Percentiles rank a stretch among this genome's conserved stretches.
phyloP scores from a whole-genome alignment of 2,888 invertebrate genomes.

The Zootermopsis nevadensis region DNA sequence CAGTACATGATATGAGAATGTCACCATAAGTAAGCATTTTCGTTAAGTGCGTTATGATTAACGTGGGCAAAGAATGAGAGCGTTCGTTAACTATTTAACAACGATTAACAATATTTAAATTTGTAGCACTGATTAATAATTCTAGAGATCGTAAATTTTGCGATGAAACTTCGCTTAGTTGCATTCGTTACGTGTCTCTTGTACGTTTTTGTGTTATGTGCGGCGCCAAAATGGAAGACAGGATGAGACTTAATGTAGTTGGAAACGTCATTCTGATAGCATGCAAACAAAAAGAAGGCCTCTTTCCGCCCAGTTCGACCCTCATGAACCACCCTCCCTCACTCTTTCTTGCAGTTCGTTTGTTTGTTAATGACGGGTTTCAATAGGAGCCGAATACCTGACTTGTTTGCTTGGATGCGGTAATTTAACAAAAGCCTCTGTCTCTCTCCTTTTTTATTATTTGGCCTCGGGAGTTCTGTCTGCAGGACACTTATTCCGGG shows the following conservation, averaged over 20 bases:
- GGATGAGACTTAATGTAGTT: background rate
- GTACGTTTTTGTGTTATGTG: background rate
- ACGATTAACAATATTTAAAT: too few relatives aligned
- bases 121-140: too few relatives aligned
- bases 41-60: too few relatives aligned
- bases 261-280: background rate
- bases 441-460: slow-evolving; percentile 2
- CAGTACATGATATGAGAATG: too few relatives aligned
- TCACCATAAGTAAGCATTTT: too few relatives aligned
- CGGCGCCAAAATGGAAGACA: background rate
- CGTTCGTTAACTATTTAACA: too few relatives aligned
- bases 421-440: slow-evolving; percentile 37
- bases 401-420: slow-evolving; percentile 43
- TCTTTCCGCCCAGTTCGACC: background rate
- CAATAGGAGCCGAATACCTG: slow-evolving; percentile 34
- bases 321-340: slow-evolving; percentile 18
- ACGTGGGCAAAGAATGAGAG: too few relatives aligned
- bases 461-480: slow-evolving; percentile 23
- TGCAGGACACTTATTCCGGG: slow-evolving; percentile 36
- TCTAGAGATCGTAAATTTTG: too few relatives aligned
- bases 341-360: slow-evolving; percentile 17
- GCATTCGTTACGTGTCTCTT: background rate
- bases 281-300: slow-evolving; percentile 14
- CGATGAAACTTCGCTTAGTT: too few relatives aligned
- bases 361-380: slow-evolving; percentile 42